Evolutionary conservation across 2,888 invertebrate genomes (phyloP), one percentile per base, ranked within the genome.

Genomic region (Hyposoter didymator): DNA sequence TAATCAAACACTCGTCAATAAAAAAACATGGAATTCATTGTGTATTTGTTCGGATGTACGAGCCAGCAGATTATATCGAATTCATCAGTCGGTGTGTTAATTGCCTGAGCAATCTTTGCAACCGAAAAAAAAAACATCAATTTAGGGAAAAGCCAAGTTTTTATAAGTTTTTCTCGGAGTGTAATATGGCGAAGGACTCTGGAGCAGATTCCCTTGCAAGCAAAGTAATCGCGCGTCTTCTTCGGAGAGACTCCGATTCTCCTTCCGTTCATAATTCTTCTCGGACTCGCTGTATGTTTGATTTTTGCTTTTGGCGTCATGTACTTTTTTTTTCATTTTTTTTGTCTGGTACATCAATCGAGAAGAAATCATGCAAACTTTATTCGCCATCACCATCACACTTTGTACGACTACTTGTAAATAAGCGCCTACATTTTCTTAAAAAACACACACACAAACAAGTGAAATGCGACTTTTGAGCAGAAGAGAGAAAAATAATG

Each of bases 381-480:
- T 35, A n/a, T 10, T 32, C n/a, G n/a, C 32, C n/a, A 70, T 28
- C 49, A 55, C 69, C 17, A n/a, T 69, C 45, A 55, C 32, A 70
- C 28, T 70, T 49, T 70, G 22, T 70, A 70, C 32, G 35, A 70
- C 10, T 52, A 70, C 22, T 69, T 70, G 70, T 70, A 70, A 70
- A 70, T 70, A 70, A 52, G 45, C 70, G 43, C 39, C 19, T 22
- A 28, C 17, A n/a, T 49, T n/a, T 49, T 47, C 32, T 47, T 32
- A 49, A n/a, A 10, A 19, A 22, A 12, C 39, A 35, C 0, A 39
- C 8, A 28, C 28, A 7, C 14, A 7, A 69, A 45, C 35, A 28
- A 32, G 32, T 32, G 49, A 70, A 49, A 28, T 17, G 35, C 70
- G 70, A 47, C 8, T 17, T 35, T 32, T 47, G 49, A 35, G 5